Evolutionary conservation across 2,797 vertebrate genomes (phyloP), one percentile per base, ranked within the genome.

Genomic region (Cichlasoma orientale): DNA sequence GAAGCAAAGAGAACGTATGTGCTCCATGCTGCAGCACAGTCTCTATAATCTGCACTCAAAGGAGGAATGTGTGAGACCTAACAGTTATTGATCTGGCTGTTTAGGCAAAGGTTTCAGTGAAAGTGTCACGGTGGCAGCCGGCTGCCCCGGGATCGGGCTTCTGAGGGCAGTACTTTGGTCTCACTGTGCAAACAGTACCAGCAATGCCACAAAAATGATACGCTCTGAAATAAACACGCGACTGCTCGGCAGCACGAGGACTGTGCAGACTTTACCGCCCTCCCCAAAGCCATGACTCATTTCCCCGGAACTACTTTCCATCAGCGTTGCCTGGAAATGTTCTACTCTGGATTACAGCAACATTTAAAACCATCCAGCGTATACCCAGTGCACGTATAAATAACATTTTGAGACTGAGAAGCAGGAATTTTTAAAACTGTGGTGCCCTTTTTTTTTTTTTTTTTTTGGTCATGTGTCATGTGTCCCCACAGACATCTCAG

Each of bases 261-360:
- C 44, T 72, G 74, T 47, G 50, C 66, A 63, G 53, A 69, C 78
- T 21, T 50, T 25, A 21, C 61, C 33, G 18, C 56, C 50, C 44
- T 85, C 79, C 54, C 53, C 21, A 66, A 72, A 71, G 54, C 75
- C 44, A 33, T 91, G 83, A 91, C 59, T 90, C 87, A 90, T 78
- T 84, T 86, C 53, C 82, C 27, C 44, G 7, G 57, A 72, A 19
- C 54, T 21, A 19, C 69, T 80, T 53, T 79, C 71, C 76, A 83
- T 10, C 74, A 80, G 74, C 29, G 21, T 54, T 79, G 29, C 68
- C 59, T 81, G 75, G 63, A 85, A 92, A 85, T 72, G 56, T 79
- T 52, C 72, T 31, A 25, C 29, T 18, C 0, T 3, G 13, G 56
- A 72, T 38, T 36, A 44, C 11, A 21, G 14, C 25, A 63, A 5